Evolutionary conservation across 2,888 invertebrate species (phyloP), one percentile per base, ranked within the genome.

Genomic region (Drosophila setosimentum): DNA sequence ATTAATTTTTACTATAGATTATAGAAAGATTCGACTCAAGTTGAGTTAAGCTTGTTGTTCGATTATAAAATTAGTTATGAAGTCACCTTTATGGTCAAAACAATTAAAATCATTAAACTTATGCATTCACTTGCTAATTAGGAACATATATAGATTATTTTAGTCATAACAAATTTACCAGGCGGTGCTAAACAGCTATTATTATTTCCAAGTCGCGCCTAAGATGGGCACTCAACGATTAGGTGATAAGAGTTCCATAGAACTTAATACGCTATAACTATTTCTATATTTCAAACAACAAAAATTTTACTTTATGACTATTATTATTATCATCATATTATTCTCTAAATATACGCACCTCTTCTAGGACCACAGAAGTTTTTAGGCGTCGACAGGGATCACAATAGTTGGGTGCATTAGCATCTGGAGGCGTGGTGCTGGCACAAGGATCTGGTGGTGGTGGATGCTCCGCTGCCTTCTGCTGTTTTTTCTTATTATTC

Each of bases 361-460:
- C 87, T 61, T 87, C 89, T n/a, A 87, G 30, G 1, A 83, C 76
- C 24, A 87, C 71, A 0, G 87, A 89, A 0, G 87, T 87, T 30
- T 76, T 78, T 0, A 78, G 50, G 0, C 82, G 73, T 0, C 61
- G 60, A 58, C 87, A 87, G 8, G 87, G 83, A 68, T 89, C 85
- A 50, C 83, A 82, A 35, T 66, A 74, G 35, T 76, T 61, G 3
- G 45, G 21, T 0, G 48, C 72, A 11, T 37, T 33, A 4, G 37
- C 53, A 7, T 60, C 76, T 0, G 57, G 49, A 0, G 87, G 80
- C 0, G 80, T 70, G 35, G 16, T 37, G 29, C 73, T 80, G 37
- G 49, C 45, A 40, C 88, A 86, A 0, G 76, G 73, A 70, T 85
- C 72, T 0, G 63, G 64, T 13, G 60, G 48, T 3, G 66, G 62